Evolutionary conservation across 2,888 invertebrate species (phyloP), one percentile per base, ranked within the genome.

Genomic region (Amphiduros pacificus): DNA sequence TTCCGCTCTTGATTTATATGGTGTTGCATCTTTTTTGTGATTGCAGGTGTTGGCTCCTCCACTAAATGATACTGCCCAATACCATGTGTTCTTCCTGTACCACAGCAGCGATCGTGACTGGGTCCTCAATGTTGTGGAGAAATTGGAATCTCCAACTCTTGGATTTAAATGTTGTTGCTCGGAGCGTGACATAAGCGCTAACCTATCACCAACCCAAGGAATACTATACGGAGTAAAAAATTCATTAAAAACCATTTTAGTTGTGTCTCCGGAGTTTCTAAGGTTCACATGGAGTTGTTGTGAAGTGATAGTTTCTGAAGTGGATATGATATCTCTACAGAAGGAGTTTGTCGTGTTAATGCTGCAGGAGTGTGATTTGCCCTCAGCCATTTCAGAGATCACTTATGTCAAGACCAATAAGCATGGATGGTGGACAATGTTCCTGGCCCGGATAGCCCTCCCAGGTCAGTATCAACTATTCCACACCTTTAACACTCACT

Each of bases 41-140:
- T 60, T 60, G 27, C 59, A 63, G 62, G 27, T 55, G 5, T 27
- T 64, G 22, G 57, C 61, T 28, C 64, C 61, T 49, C 56, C 56
- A 40, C 56, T 61, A 17, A 31, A 57, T 56, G 55, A 55, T 53
- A 51, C 29, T 52, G 44, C 48, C 1, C 54, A 28, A 24, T 54
- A 59, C 63, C 65, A 65, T 54, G 63, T 55, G 40, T 63, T 65
- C 63, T 65, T 68, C 63, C 48, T 67, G 20, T 62, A 63, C 55
- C 65, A 67, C 60, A 24, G 54, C 44, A 56, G 50, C 60, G 58
- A 68, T 36, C 49, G 56, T 2, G 60, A 67, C 54, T 67, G 68
- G 68, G 62, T 62, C 17, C 56, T 55, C 6, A 53, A 55, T 29
- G 60, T 68, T 44, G 60, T 56, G 50, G 65, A 65, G 55, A 55